phyloP scores from a whole-genome alignment of 2,797 vertebrate species.

The Gobio occitaniae region DNA sequence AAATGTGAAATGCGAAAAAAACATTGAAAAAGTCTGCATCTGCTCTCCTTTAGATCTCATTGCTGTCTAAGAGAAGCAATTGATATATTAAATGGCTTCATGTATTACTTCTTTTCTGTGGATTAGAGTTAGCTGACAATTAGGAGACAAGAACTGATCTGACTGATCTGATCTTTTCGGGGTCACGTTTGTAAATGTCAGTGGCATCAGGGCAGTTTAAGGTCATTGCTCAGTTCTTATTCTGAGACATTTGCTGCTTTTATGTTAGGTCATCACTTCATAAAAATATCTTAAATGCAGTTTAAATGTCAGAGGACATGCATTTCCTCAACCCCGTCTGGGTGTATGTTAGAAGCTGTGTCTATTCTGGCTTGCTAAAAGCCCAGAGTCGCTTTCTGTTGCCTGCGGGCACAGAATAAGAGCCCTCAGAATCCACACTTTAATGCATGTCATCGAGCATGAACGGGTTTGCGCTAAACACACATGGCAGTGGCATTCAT shows the following conservation, averaged over 20 bases:
- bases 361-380: conserved; percentile 53
- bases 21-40: not conserved
- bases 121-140: conserved; percentile 1
- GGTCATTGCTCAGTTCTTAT: conserved; percentile 18
- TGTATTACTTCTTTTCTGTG: not conserved
- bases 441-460: conserved; percentile 53
- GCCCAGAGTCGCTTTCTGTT: conserved; percentile 36
- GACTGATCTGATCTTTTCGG: not conserved
- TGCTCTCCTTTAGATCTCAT: not conserved
- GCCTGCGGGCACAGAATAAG: conserved; percentile 49
- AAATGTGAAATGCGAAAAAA: not conserved
- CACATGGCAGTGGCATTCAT: not conserved
- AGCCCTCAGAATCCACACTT: conserved; percentile 53
- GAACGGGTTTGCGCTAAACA: conserved; percentile 28
- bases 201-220: conserved; percentile 23
- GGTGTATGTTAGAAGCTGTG: conserved; percentile 41
- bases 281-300: conserved; percentile 24
- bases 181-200: conserved; percentile 45
- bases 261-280: conserved; percentile 28
- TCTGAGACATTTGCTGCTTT: conserved; percentile 21
- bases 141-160: not conserved
- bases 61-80: not conserved
- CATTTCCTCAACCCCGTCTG: conserved; percentile 23
- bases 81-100: not conserved
- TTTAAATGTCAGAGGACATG: conserved; percentile 65